A percentile compares a stretch with the other conserved stretches of the same genome.
Evolutionary conservation across 2,113 vertebrate species (phyloP).

Genomic region (Castor canadensis): DNA sequence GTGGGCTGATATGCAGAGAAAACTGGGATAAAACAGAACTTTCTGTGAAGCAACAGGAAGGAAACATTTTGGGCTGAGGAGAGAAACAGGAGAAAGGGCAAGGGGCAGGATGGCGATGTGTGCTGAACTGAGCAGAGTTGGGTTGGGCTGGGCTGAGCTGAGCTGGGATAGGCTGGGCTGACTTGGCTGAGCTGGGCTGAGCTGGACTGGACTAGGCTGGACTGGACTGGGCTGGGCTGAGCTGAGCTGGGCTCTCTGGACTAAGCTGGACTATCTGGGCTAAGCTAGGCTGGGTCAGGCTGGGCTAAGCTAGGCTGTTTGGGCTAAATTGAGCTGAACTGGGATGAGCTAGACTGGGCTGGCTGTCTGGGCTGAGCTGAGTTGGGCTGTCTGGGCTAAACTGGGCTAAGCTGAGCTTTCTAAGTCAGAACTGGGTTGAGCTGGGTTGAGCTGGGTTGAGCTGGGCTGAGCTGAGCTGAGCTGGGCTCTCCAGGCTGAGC

Average conservation of each 20-base stretch:
- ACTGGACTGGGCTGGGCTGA: fast-evolving
- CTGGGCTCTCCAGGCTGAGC: fast-evolving
- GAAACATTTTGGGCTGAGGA: not conserved
- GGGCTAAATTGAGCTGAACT: fast-evolving
- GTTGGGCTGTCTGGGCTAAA: not conserved
- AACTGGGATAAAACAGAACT: not conserved
- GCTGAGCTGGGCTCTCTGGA: not conserved
- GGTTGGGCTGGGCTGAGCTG: not conserved
- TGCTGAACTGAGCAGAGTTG: fast-evolving
- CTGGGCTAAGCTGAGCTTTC: no score
- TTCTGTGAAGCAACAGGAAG: not conserved
- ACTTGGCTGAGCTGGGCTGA: not conserved
- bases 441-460: fast-evolving
- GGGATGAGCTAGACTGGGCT: fast-evolving
- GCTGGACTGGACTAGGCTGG: not conserved
- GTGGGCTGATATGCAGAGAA: no score
- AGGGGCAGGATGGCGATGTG: not conserved
- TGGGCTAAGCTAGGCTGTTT: not conserved
- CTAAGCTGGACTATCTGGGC: not conserved
- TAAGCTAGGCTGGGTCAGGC: not conserved
- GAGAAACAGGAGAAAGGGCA: not conserved
- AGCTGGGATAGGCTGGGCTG: fast-evolving
- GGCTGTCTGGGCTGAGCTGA: no score
- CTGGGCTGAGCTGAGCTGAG: fast-evolving
- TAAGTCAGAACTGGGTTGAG: not conserved